Conservation (phyloP, 2,113 vertebrate genomes). For the Paralichthys olivaceus region DNA sequence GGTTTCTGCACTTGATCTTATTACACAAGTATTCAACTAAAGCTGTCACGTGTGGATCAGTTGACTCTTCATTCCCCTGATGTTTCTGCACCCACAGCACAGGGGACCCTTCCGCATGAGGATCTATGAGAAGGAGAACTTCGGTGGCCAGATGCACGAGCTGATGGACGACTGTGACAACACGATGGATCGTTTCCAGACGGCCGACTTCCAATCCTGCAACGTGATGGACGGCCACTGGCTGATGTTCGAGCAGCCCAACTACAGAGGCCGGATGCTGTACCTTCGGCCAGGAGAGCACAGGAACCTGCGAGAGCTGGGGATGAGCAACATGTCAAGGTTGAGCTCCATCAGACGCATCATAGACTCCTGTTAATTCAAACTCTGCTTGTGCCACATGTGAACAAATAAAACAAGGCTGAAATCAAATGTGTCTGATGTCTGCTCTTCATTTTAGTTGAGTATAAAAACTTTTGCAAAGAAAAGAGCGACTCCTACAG, state of each 20-base stretch:
- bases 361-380: slow-evolving; percentile 60
- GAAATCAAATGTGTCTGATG: neutral
- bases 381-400: neutral
- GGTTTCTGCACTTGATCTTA: neutral
- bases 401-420: slow-evolving; percentile 48
- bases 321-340: slow-evolving; percentile 27
- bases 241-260: slow-evolving; percentile 82
- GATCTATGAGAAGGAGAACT: slow-evolving; percentile 83
- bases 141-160: slow-evolving; percentile 73
- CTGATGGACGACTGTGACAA: slow-evolving; percentile 82
- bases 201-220: slow-evolving; percentile 79
- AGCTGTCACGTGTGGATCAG: neutral
- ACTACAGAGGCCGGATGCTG: slow-evolving; percentile 80
- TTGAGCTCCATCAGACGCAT: slow-evolving; percentile 73
- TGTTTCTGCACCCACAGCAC: slow-evolving; percentile 58
- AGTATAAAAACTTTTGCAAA: neutral
- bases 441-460: neutral
- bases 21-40: neutral
- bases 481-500: neutral
- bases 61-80: neutral
- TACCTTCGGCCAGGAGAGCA: slow-evolving; percentile 84
- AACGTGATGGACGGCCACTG: slow-evolving; percentile 85
- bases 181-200: slow-evolving; percentile 76
- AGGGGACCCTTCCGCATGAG: slow-evolving; percentile 76
- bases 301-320: slow-evolving; percentile 67